phyloP scores from a whole-genome alignment of 2,113 vertebrate genomes.

The Sceloporus undulatus region DNA sequence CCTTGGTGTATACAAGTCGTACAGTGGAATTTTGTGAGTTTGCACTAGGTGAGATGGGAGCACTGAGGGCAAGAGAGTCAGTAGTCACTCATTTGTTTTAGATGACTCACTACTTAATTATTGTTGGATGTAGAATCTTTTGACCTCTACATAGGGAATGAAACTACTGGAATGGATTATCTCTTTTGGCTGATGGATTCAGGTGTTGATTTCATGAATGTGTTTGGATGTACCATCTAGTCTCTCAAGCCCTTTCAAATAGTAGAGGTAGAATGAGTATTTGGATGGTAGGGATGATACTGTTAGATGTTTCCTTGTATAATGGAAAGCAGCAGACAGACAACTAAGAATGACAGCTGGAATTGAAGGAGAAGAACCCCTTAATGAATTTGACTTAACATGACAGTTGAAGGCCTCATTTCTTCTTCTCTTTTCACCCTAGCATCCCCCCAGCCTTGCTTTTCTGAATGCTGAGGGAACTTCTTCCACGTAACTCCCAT shows the following conservation, averaged over 20 bases:
- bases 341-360: background rate
- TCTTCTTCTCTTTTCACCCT: background rate
- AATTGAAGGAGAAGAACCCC: background rate
- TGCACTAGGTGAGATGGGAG: background rate
- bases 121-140: background rate
- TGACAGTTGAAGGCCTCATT: background rate
- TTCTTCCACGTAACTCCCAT: too few species aligned
- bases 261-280: background rate
- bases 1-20: background rate
- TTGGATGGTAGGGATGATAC: background rate
- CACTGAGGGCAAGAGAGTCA: background rate
- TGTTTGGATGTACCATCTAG: background rate
- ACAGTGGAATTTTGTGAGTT: background rate
- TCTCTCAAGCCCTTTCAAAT: background rate
- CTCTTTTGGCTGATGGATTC: background rate
- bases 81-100: background rate
- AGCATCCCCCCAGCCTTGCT: too few species aligned
- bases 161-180: too few species aligned
- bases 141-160: too few species aligned
- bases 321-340: too few species aligned
- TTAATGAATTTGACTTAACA: background rate
- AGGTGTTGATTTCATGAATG: background rate
- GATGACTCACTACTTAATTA: background rate
- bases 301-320: too few species aligned
- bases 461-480: too few species aligned